Percentiles rank a stretch among this genome's conserved stretches.
Evolutionary conservation across 1,140 invertebrate genomes (phyloP).

Genomic region (Apis mellifera): Amel_HAv3.1 CM009932.2:3038001-3038500

Average conservation of each 20-base stretch:
- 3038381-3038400: slow-evolving; percentile 88
- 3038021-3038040: slow-evolving; percentile 91
- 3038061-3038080: slow-evolving; percentile 88
- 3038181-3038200: slow-evolving; percentile 86
- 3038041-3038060: slow-evolving; percentile 92
- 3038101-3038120: slow-evolving; percentile 87
- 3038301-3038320: slow-evolving; percentile 88
- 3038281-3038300: slow-evolving; percentile 89
- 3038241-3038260: slow-evolving; percentile 89
- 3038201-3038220: slow-evolving; percentile 89
- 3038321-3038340: slow-evolving; percentile 85
- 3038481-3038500: slow-evolving; percentile 88
- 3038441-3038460: slow-evolving; percentile 87
- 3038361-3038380: slow-evolving; percentile 88
- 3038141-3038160: slow-evolving; percentile 89
- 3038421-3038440: slow-evolving; percentile 89
- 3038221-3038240: slow-evolving; percentile 91
- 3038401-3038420: slow-evolving; percentile 88
- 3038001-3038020: slow-evolving; percentile 87
- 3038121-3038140: slow-evolving; percentile 89
- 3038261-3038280: slow-evolving; percentile 87
- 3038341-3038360: slow-evolving; percentile 92
- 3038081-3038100: slow-evolving; percentile 90
- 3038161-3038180: slow-evolving; percentile 88
- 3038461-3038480: slow-evolving; percentile 89